Percentiles rank a stretch among this genome's conserved stretches.
These are phyloP conservation scores for Clitarchus hookeri DNA, from an alignment of 2,888 invertebrate genomes.

Conservation along the genomic window DNA sequence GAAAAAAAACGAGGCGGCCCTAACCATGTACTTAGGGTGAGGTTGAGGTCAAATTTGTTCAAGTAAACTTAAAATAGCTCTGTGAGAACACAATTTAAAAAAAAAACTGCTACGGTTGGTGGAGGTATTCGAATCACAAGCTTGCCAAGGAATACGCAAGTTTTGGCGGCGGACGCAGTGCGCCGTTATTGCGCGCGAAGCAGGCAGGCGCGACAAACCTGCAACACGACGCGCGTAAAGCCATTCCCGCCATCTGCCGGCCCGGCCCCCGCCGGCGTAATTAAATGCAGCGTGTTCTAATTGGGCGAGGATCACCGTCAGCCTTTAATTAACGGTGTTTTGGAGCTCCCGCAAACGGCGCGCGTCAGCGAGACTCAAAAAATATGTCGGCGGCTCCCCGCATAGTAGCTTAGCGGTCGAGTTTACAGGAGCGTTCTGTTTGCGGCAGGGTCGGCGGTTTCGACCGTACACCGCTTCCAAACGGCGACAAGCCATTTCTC, in stretches of 20 bases:
- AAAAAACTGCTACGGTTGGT: no score
- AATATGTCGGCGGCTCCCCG: not conserved
- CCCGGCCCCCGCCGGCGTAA: not conserved
- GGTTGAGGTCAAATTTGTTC: no score
- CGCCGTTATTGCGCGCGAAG: not conserved
- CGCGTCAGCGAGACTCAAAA: not conserved
- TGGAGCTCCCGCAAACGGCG: not conserved
- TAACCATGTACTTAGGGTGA: no score
- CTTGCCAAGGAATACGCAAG: no score
- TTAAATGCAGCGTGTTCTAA: not conserved
- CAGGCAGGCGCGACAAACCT: not conserved
- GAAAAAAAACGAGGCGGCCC: no score
- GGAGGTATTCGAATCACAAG: no score
- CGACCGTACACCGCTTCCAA: not conserved
- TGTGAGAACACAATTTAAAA: no score
- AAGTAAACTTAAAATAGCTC: no score
- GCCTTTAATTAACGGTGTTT: not conserved
- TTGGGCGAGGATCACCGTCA: conserved; percentile 10
- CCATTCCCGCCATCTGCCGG: not conserved
- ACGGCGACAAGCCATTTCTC: no score
- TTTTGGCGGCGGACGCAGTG: not conserved
- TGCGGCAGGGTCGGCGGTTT: not conserved
- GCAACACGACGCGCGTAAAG: not conserved
- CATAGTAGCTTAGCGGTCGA: not conserved
- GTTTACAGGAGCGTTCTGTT: not conserved